These are phyloP conservation scores for Orchestes rusci DNA, from an alignment of 2,888 invertebrate species.

Conservation along the genomic window DNA sequence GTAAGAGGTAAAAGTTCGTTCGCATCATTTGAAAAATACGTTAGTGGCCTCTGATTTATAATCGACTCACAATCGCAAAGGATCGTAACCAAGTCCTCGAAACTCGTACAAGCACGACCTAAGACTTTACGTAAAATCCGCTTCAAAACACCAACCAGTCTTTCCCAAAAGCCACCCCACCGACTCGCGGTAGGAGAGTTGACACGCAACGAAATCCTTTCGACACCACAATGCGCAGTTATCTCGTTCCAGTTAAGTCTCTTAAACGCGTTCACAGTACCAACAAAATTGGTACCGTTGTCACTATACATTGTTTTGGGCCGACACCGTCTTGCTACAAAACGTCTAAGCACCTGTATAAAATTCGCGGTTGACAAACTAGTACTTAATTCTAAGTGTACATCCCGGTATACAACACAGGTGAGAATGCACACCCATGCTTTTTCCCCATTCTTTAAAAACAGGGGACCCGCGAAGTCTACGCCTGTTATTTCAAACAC, in stretches of 20 bases:
- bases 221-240: slow-evolving; percentile 13
- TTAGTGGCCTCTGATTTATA: slow-evolving; percentile 34
- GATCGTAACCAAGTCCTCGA: slow-evolving; percentile 29
- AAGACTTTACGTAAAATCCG: slow-evolving; percentile 35
- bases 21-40: slow-evolving; percentile 24
- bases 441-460: slow-evolving; percentile 26
- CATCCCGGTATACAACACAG: slow-evolving; percentile 22
- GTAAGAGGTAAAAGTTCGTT: slow-evolving; percentile 22
- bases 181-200: slow-evolving; percentile 41
- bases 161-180: slow-evolving; percentile 44
- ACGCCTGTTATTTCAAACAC: slow-evolving; percentile 35
- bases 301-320: slow-evolving; percentile 16
- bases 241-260: slow-evolving; percentile 19
- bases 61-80: slow-evolving; percentile 33
- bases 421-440: slow-evolving; percentile 20
- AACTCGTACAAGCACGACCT: slow-evolving; percentile 31
- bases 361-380: slow-evolving; percentile 33
- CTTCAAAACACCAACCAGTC: slow-evolving; percentile 39
- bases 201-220: slow-evolving; percentile 33
- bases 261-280: slow-evolving; percentile 9
- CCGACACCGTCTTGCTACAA: slow-evolving; percentile 12
- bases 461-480: slow-evolving; percentile 39
- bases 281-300: slow-evolving; percentile 19
- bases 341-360: slow-evolving; percentile 12
- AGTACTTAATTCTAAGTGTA: slow-evolving; percentile 12